Base-by-base conservation (phyloP, 2,888 invertebrate genomes). In the Xanthorhoe spadicearia region DNA sequence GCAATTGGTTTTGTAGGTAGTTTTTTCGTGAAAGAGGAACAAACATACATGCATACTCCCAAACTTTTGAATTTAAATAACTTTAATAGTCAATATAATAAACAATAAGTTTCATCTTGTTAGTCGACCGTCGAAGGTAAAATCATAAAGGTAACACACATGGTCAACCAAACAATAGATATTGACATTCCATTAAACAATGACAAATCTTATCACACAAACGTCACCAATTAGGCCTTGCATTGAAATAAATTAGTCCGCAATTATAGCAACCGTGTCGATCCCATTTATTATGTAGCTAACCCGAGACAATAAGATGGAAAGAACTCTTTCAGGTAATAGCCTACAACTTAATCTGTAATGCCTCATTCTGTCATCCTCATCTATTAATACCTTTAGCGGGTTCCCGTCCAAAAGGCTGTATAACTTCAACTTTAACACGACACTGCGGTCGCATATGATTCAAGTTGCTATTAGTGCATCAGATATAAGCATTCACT, bases 171-270 rank as follows among this genome's bases (percentile, higher is more conserved):
- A 52, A 52, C 60, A 60, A 54, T 23, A 23, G 23, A 23, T 61
- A 59, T 49, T 23, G 60, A 55, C 52, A 43, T 17, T 46, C 32
- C 32, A 61, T 49, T 35, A 61, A 56, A 61, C 46, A 55, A 61
- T 55, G 56, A 19, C 56, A 48, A 53, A 65, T 55, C 57, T 35
- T 23, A 32, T 52, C 43, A 48, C 28, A 46, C 54, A 48, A 60
- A 38, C 48, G 53, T 57, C 51, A 52, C 15, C 52, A 15, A 46
- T 8, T 23, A 35, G 59, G 50, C 62, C 57, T 62, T 62, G 46
- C 58, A 52, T 52, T 50, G 50, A 61, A 50, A 64, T 64, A 51
- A 61, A 46, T 48, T 48, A 48, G 6, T 17, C 7, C 48, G 17
- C 48, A 48, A 13, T 43, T 10, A 13, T 3, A 13, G 9, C 9